Conservation (phyloP, 2,797 vertebrate genomes). For the Sebastiscus tertius region DNA sequence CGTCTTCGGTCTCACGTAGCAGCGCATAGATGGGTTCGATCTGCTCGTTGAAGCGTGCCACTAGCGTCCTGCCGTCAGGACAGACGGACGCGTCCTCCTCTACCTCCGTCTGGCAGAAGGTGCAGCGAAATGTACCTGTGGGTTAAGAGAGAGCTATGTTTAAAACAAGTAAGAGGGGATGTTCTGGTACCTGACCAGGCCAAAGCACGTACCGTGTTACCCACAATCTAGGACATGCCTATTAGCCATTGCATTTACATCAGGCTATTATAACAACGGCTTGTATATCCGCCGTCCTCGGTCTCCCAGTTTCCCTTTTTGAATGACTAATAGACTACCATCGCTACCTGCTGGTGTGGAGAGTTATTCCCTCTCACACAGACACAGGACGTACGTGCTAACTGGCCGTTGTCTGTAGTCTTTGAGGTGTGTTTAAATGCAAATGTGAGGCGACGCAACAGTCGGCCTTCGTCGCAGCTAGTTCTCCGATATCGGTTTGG, state of each 20-base stretch:
- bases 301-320: no score
- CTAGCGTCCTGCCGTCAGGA: slow-evolving; percentile 91
- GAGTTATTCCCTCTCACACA: no score
- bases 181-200: not conserved
- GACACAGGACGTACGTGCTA: no score
- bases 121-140: slow-evolving; percentile 94
- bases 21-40: slow-evolving; percentile 97
- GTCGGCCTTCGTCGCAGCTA: no score
- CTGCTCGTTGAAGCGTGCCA: slow-evolving; percentile 98
- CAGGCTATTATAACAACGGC: not conserved
- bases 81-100: slow-evolving; percentile 94
- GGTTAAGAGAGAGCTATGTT: not conserved
- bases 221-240: not conserved
- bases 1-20: slow-evolving; percentile 93
- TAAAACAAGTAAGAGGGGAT: not conserved
- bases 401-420: no score
- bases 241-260: not conserved
- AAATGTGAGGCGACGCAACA: no score
- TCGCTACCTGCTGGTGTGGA: no score
- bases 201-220: not conserved
- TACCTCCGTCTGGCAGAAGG: slow-evolving; percentile 96
- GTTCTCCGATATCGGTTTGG: no score
- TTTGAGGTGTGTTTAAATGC: no score
- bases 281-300: accelerated
- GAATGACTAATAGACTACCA: no score